phyloP scores from a whole-genome alignment of 2,113 vertebrate species.

The Otus sunia region DNA sequence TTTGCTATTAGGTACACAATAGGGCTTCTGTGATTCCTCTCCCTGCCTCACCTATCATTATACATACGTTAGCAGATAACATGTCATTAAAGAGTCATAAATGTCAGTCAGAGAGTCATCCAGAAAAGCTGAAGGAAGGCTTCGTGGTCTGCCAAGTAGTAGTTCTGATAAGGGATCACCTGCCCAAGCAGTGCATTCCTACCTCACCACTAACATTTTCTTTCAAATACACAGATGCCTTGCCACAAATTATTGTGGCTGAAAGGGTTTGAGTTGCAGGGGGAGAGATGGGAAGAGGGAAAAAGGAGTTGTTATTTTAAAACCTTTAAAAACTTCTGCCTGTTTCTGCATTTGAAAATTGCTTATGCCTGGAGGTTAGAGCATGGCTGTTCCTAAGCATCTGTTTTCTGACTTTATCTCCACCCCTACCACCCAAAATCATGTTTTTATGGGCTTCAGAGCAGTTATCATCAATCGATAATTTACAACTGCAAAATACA shows the following conservation, averaged over 20 bases:
- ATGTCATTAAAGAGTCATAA: slow-evolving; percentile 8
- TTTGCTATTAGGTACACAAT: slow-evolving; percentile 5
- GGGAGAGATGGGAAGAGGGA: background rate
- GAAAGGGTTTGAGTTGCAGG: background rate
- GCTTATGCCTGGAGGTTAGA: background rate
- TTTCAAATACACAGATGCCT: background rate
- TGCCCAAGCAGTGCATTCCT: background rate
- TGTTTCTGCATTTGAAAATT: background rate
- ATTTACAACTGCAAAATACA: slow-evolving; percentile 15
- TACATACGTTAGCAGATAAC: background rate
- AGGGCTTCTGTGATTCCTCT: slow-evolving; percentile 5
- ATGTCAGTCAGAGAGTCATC: background rate
- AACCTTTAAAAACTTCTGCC: background rate
- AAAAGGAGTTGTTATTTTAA: background rate
- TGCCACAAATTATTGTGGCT: background rate
- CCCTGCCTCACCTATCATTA: background rate
- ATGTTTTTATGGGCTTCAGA: background rate
- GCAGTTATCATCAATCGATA: background rate
- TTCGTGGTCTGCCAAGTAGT: slow-evolving; percentile 1
- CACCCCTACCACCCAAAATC: background rate
- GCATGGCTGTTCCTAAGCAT: background rate
- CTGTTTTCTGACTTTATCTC: slow-evolving; percentile 10
- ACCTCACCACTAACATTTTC: background rate
- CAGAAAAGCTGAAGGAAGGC: background rate
- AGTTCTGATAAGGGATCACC: slow-evolving; percentile 39